phyloP scores from a whole-genome alignment of 2,797 vertebrate genomes.

The Siniperca undulata region DNA sequence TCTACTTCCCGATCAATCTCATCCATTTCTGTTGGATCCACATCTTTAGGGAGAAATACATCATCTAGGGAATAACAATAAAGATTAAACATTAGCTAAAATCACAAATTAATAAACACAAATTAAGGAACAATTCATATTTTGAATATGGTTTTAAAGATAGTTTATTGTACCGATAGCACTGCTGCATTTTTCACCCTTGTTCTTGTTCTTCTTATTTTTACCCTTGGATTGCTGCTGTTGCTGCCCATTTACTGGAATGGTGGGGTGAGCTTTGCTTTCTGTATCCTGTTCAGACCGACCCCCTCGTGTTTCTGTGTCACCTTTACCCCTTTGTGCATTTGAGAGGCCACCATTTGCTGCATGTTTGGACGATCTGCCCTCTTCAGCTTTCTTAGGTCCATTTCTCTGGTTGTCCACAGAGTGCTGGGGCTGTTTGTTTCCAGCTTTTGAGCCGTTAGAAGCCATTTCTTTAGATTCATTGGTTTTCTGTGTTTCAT shows the following conservation, averaged over 20 bases:
- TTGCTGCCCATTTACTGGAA: conserved; percentile 81
- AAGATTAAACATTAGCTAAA: conserved; percentile 25
- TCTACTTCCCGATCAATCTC: conserved; percentile 99
- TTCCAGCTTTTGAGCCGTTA: conserved; percentile 72
- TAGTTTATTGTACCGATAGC: conserved; percentile 87
- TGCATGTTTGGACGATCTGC: conserved; percentile 71
- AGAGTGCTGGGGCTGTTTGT: conserved; percentile 76
- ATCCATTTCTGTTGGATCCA: conserved; percentile 96
- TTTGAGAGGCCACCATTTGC: conserved; percentile 66
- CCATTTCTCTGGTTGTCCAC: conserved; percentile 77
- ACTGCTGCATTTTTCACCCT: conserved; percentile 91
- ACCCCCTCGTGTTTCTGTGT: conserved; percentile 74
- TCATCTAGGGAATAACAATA: conserved; percentile 88
- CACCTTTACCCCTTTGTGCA: conserved; percentile 77
- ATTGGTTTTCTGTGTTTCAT: conserved; percentile 76
- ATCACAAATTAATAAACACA: neutral
- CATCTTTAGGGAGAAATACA: conserved; percentile 99
- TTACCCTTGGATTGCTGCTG: conserved; percentile 93
- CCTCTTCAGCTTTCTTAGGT: conserved; percentile 82
- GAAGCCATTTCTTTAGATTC: conserved; percentile 75
- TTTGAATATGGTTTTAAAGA: neutral
- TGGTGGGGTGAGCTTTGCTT: conserved; percentile 65
- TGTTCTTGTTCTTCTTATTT: conserved; percentile 94
- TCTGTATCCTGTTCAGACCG: conserved; percentile 82
- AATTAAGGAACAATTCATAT: neutral